Base-by-base conservation (phyloP, 1,140 invertebrate species). In the Ruditapes philippinarum region DNA sequence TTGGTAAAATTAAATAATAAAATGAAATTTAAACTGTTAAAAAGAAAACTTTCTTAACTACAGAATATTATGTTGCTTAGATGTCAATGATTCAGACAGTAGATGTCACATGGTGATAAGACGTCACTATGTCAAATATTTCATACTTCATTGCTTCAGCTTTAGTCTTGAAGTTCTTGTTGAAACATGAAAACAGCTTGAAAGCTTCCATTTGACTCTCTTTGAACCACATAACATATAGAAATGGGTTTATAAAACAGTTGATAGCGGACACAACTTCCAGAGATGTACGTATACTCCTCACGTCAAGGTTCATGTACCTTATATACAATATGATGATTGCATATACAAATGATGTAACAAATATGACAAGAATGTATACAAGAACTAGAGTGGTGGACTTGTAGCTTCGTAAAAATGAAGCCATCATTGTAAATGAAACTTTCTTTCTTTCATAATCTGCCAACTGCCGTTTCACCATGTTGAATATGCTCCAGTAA, bases 161-260 rank as follows among this genome's bases (percentile, higher is more conserved):
- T n/a, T 73, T 54, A 0, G 19, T 51, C n/a, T 51, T 4, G 17
- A 73, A 12, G 7, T 1, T 36, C 17, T 25, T 17, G 45, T n/a
- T 54, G n/a, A 25, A 31, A 19, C 1, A 9, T n/a, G 82, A 49
- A n/a, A 74, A 33, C 31, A 85, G 40, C 36, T 74, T 85, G 4
- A 28, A 70, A n/a, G n/a, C n/a, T n/a, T n/a, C n/a, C n/a, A n/a
- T n/a, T n/a, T n/a, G n/a, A n/a, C n/a, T n/a, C n/a, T 85, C 82
- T 17, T 57, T 36, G 42, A 85, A 85, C 82, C 82, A 85, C 36
- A 85, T 49, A 4, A 68, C 82, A 36, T 85, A 85, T 0, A 85
- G 28, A 42, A 49, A 85, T 2, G 82, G 68, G 22, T 85, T 68
- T 19, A 85, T 22, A 0, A 85, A 31, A 54, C 82, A 85, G 42